Base-by-base conservation (phyloP, 2,797 vertebrate genomes). In the Leucoraja ocellata region DNA sequence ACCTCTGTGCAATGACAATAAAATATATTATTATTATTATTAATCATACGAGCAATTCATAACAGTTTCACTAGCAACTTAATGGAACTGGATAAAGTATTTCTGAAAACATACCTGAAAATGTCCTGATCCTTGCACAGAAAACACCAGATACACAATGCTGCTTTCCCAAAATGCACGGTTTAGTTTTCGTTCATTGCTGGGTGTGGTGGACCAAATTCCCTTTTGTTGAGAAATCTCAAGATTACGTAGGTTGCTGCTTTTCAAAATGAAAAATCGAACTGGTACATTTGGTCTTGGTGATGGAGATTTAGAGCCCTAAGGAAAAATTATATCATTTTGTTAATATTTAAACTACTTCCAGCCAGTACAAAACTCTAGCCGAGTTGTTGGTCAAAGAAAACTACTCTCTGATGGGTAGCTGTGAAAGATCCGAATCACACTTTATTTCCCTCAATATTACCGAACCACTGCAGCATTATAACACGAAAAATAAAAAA, bases 251-350 rank as follows among this genome's bases (percentile, higher is more conserved):
- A 96, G 8, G 94, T 97, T 99, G 95, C 95, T 98, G 94, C 98
- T 99, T 96, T 99, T 99, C 97, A 99, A 97, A 95, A 99, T 97
- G 92, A 99, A 99, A 95, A 98, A 99, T 13, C 97, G 96, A 94
- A 97, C 93, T 0, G 96, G 96, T 36, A 94, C 93, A 91, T 95
- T 95, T 93, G 94, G 94, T 94, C 96, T 96, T 65, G 96, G 95
- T 28, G 96, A 97, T 86, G 95, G 94, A 0, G 96, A 96, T 93
- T 96, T 95, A 74, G 96, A 96, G 93, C 94, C 94, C 97, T 97
- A 93, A 90, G 95, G 94, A 94, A 92, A 74, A 92, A 76, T n/a
- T 6, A 91, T 1, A 73, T 1, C 5, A 92, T 25, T 73, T 21
- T 32, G 21, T 92, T 54, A 92, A 11, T 25, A 54, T 91, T 92